Evolutionary conservation across 1,140 invertebrate species (phyloP), one percentile per base, ranked within the genome.

Genomic region (Neodiprion fabricii): DNA sequence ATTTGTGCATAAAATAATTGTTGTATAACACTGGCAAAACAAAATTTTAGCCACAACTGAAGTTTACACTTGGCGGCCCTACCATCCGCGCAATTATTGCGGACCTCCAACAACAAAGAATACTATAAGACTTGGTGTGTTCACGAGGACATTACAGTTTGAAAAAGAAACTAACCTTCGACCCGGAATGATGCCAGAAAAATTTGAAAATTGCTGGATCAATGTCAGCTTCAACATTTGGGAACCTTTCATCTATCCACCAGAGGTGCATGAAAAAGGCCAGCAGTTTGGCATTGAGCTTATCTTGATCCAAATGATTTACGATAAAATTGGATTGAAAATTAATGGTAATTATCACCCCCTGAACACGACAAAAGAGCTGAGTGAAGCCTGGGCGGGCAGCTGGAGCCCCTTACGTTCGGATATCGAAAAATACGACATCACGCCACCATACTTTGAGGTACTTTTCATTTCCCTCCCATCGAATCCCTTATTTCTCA

Each of bases 61-160:
- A 17, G 28, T 17, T 11, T 68, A 68, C 67, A 68, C 67, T 17
- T 68, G 67, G 67, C 67, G 67, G 9, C 67, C 67, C 17, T 68
- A 68, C 21, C 17, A 68, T 68, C 67, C 67, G 28, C 17, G 10
- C 17, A 40, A 40, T 21, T 14, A 68, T 21, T 68, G 67, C 28
- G 67, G 67, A 17, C 67, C 67, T 11, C 67, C 67, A 2, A 68
- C 1, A 21, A 21, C 28, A 68, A 10, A 68, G 17, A 68, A 68
- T 21, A 68, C 17, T 21, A 68, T 68, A 68, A 68, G 21, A 68
- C 28, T 68, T 17, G 67, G 67, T 10, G 67, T 10, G 17, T 21
- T 40, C 17, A 68, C 10, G 11, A 21, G 10, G 17, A 3, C 9
- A 21, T 11, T 11, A 21, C 10, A 68, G 10, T 68, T 68, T 21